These are phyloP conservation scores for Conus canariensis DNA, from an alignment of 2,888 invertebrate species.

Conservation along the genomic window DNA sequence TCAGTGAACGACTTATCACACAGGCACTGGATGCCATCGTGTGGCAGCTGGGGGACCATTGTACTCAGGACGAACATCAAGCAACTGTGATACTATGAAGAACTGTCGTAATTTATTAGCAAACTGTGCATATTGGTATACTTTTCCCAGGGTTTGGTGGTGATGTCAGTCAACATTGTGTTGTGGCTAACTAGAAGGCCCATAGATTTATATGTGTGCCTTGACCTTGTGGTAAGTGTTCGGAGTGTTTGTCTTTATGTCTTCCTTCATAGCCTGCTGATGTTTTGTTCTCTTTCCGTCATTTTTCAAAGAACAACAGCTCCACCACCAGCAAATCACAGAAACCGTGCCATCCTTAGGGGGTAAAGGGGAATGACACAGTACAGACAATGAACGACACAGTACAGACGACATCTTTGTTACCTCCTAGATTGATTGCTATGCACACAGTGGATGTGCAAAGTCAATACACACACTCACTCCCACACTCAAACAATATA, in stretches of 20 bases:
- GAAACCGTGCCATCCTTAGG: too few species aligned
- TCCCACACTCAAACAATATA: background rate
- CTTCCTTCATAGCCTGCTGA: background rate
- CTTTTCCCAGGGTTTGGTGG: background rate
- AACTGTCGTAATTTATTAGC: background rate
- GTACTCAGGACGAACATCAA: slow-evolving; percentile 18
- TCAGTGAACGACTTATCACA: too few species aligned
- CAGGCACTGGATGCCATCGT: too few species aligned
- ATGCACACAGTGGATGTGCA: too few species aligned
- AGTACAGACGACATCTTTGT: too few species aligned
- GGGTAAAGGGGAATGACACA: too few species aligned
- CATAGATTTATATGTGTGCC: background rate
- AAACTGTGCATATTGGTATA: background rate
- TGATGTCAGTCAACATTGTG: background rate
- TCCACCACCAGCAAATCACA: too few species aligned
- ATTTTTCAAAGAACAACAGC: background rate
- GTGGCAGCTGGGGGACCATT: background rate
- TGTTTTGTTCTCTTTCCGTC: background rate
- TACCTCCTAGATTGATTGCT: too few species aligned
- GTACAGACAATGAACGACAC: too few species aligned
- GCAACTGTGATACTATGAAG: slow-evolving; percentile 24
- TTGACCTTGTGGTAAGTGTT: background rate
- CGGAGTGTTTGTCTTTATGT: background rate
- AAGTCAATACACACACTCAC: too few species aligned
- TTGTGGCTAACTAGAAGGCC: background rate